Base-by-base conservation (phyloP, 2,797 vertebrate genomes). In the Columba guinea region DNA sequence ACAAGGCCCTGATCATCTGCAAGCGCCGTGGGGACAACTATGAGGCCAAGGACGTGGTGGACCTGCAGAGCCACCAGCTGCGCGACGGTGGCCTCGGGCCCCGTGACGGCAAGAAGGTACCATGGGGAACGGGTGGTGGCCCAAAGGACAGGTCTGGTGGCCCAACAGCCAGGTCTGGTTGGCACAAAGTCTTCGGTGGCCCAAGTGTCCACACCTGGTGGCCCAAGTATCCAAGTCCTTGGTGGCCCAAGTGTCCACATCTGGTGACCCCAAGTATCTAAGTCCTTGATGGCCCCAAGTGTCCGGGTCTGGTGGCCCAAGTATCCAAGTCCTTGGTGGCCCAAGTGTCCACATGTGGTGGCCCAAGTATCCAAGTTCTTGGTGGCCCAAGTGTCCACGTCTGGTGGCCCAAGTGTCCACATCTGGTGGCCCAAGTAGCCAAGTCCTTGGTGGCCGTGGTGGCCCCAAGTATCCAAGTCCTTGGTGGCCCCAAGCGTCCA, bases 1-100 rank as follows among this genome's bases (percentile, higher is more conserved):
- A 99, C 96, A 99, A 98, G 95, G 99, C 99, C 35, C 97, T 99
- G 97, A 97, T 99, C 85, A 98, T 99, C 92, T 99, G 99, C 94
- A 99, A 99, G 95, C 98, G 98, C 87, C 98, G 99, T 41, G 98
- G 99, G 2, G 99, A 99, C 95, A 98, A 96, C 4, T 99, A 99
- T 16, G 99, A 99, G 91, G 96, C 99, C 62, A 99, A 99, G 95
- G 98, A 98, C 5, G 97, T 98, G 9, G 98, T 99, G 44, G 98
- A 98, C 18, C 98, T 99, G 21, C 98, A 99, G 63, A 95, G 96
- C 89, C 99, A 98, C 98, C 99, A 99, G 59, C 96, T 99, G 59
- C 96, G 98, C 56, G 99, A 99, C 2, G 98, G 99, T 60, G 94
- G 97, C 35, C 93, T 96, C 0, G 98, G 98, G 32, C 98, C 99